A percentile compares a stretch with the other conserved stretches of the same genome.
Evolutionary conservation across 2,888 invertebrate genomes (phyloP).

Genomic region (Leptopterna dolabrata): DNA sequence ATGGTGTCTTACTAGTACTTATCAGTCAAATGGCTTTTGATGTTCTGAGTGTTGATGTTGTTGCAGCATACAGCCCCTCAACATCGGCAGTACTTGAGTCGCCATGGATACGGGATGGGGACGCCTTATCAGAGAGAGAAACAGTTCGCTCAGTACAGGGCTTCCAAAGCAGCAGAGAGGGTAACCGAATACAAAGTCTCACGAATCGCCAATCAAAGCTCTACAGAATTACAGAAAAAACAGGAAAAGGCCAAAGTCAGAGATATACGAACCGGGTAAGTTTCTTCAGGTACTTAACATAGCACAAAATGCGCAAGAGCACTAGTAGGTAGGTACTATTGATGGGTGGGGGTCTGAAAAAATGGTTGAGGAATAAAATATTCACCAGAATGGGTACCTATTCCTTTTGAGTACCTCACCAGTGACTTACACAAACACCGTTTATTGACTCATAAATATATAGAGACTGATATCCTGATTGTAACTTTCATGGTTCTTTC

Average conservation of each 20-base stretch:
- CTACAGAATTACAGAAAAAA: constrained; percentile 72
- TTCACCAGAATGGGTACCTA: too few relatives aligned
- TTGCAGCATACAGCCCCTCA: constrained; percentile 85
- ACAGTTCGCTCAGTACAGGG: constrained; percentile 78
- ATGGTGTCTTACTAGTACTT: too few relatives aligned
- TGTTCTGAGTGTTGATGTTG: constrained; percentile 61
- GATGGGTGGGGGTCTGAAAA: too few relatives aligned
- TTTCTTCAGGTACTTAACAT: background rate
- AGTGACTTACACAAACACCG: too few relatives aligned
- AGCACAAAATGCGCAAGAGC: background rate
- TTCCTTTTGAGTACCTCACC: too few relatives aligned
- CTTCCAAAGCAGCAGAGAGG: constrained; percentile 77
- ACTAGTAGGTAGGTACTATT: too few relatives aligned
- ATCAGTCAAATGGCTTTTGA: too few relatives aligned
- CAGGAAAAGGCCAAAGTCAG: constrained; percentile 72
- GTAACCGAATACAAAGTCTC: constrained; percentile 71
- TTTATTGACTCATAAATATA: too few relatives aligned
- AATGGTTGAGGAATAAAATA: too few relatives aligned
- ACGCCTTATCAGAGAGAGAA: constrained; percentile 82
- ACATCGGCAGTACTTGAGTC: constrained; percentile 85
- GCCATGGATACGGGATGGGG: constrained; percentile 83
- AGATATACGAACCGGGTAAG: constrained; percentile 80
- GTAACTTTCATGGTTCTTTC: too few relatives aligned
- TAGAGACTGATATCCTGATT: too few relatives aligned
- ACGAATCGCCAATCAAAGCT: constrained; percentile 67